Evolutionary conservation across 2,113 vertebrate species (phyloP), one percentile per base, ranked within the genome.

Genomic region (Sitta europaea): DNA sequence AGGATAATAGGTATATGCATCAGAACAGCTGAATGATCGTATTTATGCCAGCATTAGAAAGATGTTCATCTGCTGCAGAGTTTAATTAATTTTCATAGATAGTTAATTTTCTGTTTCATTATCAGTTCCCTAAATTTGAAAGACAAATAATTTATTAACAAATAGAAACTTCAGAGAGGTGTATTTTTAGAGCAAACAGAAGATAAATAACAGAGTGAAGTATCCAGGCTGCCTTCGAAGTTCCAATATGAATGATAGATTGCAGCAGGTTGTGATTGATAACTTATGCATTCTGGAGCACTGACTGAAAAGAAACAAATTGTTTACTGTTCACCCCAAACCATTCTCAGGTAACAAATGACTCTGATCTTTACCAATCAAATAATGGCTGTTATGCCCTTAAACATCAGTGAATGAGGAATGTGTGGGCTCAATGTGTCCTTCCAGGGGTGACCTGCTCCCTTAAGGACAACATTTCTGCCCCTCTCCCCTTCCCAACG

Each of bases 101-200:
- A 97, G 94, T 96, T 97, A 97, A 96, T 94, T 95, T 95, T 98
- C 95, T 95, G 94, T 97, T 97, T 97, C 91, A 96, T 94, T 95
- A 95, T 95, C 94, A 95, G 81, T 81, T 77, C 90, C 94, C 80
- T 75, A 97, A 97, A 97, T 97, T 96, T 92, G 94, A 97, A 97
- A 98, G 87, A 97, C 96, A 98, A 97, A 98, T 97, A 97, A 96
- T 97, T 95, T 97, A 96, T 89, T 97, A 96, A 98, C 94, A 97
- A 97, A 97, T 88, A 97, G 94, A 96, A 96, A 96, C 75, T 95
- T 96, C 79, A 87, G 96, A 95, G 92, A 86, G 40, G 75, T 92
- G 42, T 96, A 96, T 95, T 97, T 98, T 96, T 96, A 96, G 95
- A 94, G 96, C 86, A 97, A 94, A 90, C 47, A 63, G 59, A 95